Conservation (phyloP, 2,797 vertebrate species). For the Gymnothorax javanicus region DNA sequence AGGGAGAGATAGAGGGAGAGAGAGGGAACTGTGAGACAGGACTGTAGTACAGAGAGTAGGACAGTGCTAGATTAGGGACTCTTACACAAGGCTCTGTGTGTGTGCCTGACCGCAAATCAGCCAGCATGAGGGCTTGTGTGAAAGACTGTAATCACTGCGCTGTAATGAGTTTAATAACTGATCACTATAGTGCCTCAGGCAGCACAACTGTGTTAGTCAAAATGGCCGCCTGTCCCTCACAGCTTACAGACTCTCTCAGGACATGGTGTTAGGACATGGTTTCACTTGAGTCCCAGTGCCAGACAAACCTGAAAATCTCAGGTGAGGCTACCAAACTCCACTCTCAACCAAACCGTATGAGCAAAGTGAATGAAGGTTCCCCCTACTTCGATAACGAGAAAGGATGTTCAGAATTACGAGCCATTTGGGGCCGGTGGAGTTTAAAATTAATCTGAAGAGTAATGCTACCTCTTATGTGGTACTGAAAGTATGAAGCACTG, state of each 20-base stretch:
- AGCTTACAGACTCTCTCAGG: neutral
- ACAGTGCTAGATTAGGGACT: constrained; percentile 22
- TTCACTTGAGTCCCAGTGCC: neutral
- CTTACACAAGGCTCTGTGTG: constrained; percentile 18
- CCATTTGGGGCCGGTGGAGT: neutral
- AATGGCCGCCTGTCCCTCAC: neutral
- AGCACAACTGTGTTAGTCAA: neutral
- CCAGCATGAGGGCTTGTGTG: neutral
- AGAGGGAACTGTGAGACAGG: neutral
- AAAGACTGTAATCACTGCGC: neutral
- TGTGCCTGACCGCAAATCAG: neutral
- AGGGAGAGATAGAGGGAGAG: neutral
- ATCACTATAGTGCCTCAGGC: neutral
- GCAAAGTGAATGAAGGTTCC: neutral
- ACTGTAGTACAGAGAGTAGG: too few species aligned
- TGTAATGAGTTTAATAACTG: neutral
- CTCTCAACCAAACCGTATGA: neutral
- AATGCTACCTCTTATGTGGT: neutral
- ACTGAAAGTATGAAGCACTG: neutral
- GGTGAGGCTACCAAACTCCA: neutral
- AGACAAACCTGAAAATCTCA: neutral
- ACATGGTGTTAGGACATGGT: neutral
- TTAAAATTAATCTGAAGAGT: neutral
- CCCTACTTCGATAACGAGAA: neutral
- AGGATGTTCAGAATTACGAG: neutral